Conservation (phyloP, 2,113 vertebrate genomes). For the Colistium nudipinnis region DNA sequence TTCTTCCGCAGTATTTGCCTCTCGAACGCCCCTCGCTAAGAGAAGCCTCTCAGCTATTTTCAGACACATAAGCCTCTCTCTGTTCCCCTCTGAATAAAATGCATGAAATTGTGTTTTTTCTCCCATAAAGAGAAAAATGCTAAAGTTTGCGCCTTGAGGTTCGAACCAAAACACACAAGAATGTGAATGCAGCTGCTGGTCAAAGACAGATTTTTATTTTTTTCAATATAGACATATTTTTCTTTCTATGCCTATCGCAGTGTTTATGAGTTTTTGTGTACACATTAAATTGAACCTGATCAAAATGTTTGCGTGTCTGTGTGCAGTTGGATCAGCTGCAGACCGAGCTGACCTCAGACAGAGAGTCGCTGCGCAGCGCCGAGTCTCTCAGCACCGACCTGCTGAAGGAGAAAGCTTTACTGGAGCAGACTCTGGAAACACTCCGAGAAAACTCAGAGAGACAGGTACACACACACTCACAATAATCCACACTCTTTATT, state of each 20-base stretch:
- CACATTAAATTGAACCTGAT: neutral
- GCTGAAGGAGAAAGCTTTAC: constrained; percentile 95
- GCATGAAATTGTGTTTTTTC: constrained; percentile 62
- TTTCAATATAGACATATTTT: too few species aligned
- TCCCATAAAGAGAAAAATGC: constrained; percentile 52
- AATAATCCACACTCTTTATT: neutral
- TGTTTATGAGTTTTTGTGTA: too few species aligned
- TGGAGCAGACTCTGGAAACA: constrained; percentile 94
- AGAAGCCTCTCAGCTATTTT: constrained; percentile 65
- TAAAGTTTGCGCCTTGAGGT: constrained; percentile 16
- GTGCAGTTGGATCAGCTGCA: constrained; percentile 89
- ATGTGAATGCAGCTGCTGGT: constrained; percentile 43
- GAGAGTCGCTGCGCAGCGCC: constrained; percentile 87
- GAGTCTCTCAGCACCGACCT: constrained; percentile 92
- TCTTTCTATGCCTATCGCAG: too few species aligned
- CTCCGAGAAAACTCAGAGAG: constrained; percentile 93
- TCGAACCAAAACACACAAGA: constrained; percentile 37
- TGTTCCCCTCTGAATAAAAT: constrained; percentile 51
- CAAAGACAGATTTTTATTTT: too few species aligned
- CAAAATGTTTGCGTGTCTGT: constrained; percentile 1
- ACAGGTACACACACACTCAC: constrained; percentile 82
- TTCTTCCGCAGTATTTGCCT: constrained; percentile 53
- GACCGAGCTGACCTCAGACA: constrained; percentile 87
- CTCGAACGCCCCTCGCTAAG: constrained; percentile 55
- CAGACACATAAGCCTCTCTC: constrained; percentile 64